Evolutionary conservation across 2,113 vertebrate species (phyloP).

Genomic region (Geococcyx californianus): DNA sequence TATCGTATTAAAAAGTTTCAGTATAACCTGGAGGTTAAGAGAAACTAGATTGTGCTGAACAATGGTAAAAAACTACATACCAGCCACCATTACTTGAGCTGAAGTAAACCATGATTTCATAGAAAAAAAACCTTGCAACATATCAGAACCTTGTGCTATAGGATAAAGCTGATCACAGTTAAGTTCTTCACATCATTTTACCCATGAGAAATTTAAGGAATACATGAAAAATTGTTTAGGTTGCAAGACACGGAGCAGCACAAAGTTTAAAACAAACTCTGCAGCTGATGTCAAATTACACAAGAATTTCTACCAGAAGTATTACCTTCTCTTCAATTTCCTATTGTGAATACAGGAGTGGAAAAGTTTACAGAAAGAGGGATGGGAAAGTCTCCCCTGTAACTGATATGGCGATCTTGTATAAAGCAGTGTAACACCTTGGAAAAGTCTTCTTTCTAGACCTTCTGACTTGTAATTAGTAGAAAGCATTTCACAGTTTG

Average conservation of each 20-base stretch:
- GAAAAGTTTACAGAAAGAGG: background rate
- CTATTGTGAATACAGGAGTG: background rate
- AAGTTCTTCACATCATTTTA: background rate
- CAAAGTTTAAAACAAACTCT: constrained; percentile 20
- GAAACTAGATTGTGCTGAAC: constrained; percentile 16
- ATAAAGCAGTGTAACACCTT: background rate
- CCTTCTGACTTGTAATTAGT: background rate
- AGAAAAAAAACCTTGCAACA: background rate
- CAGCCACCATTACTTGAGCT: constrained; percentile 38
- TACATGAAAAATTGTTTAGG: background rate
- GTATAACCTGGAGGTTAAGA: constrained; percentile 9
- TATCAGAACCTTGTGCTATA: background rate
- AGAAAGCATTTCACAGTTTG: background rate
- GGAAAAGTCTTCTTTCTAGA: background rate
- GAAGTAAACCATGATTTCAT: constrained; percentile 59
- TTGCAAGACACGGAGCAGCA: background rate
- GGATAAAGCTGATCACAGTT: background rate
- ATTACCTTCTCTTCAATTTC: background rate
- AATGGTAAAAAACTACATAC: constrained; percentile 37
- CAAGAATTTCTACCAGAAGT: background rate
- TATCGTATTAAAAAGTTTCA: constrained; percentile 55
- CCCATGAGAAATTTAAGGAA: background rate
- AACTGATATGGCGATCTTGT: background rate
- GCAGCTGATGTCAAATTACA: background rate
- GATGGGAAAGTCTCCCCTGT: background rate